Conservation (phyloP, 2,113 vertebrate genomes). For the Proteles cristata region DNA sequence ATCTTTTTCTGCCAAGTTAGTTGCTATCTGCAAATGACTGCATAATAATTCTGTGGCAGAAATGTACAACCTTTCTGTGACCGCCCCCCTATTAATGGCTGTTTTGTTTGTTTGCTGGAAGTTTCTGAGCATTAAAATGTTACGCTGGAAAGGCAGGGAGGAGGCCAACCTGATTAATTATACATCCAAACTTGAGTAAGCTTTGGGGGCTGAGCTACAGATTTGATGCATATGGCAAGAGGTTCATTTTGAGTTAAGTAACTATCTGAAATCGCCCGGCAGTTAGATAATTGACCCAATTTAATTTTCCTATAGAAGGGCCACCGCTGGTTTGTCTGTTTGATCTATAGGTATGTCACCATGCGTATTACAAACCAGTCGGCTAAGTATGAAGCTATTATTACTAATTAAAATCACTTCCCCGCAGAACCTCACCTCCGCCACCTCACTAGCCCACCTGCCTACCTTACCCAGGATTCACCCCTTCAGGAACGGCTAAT, state of each 20-base stretch:
- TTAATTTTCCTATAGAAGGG: conserved; percentile 74
- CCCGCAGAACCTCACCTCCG: not conserved
- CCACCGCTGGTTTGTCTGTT: not conserved
- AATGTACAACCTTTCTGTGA: conserved; percentile 12
- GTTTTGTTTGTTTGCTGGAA: conserved; percentile 54
- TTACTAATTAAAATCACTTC: conserved; percentile 73
- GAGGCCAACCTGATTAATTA: conserved; percentile 24
- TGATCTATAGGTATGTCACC: conserved; percentile 33
- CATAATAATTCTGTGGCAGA: conserved; percentile 1
- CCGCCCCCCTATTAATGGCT: not conserved
- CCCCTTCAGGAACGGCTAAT: conserved; percentile 82
- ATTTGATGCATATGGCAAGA: conserved; percentile 11
- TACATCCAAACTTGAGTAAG: conserved; percentile 43
- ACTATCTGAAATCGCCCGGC: conserved; percentile 59
- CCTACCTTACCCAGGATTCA: conserved; percentile 72
- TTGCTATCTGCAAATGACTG: conserved; percentile 29
- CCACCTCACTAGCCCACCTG: not conserved
- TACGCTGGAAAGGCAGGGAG: not conserved
- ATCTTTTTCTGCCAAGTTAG: conserved; percentile 9
- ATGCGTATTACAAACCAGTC: rapidly evolving
- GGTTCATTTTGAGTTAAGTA: conserved; percentile 70
- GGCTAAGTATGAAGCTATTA: conserved; percentile 69
- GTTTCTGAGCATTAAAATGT: conserved; percentile 52
- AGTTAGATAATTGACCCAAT: conserved; percentile 76
- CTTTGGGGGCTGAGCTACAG: conserved; percentile 38